Base-by-base conservation (phyloP, 2,888 invertebrate species). In the Cylindroiulus punctatus region DNA sequence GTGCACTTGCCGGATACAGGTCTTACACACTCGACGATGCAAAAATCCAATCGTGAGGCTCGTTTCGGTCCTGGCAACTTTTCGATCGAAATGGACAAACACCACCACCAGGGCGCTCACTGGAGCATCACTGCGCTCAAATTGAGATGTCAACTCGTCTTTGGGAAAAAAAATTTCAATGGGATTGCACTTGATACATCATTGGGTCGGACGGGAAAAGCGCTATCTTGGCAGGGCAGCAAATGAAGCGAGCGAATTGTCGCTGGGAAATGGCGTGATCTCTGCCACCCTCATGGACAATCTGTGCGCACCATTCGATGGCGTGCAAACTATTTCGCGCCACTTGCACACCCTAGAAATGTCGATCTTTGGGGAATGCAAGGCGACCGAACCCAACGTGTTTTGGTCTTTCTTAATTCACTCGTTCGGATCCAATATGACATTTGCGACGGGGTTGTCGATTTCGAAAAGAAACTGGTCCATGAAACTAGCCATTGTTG, bases 81-180 rank as follows among this genome's bases (percentile, higher is more conserved):
- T 65, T 52, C 52, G 65, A 65, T 65, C 65, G 12, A 26, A 65
- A 65, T 19, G 65, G 65, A 65, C 65, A 22, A 65, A 65, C 65
- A 26, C 65, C 36, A 7, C 36, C 36, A 76, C 30, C 36, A 36
- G 36, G 81, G 36, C 81, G 81, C 30, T 12, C 81, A 81, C 36
- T 82, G 82, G 82, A 82, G 82, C 84, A 84, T 47, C 84, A 84
- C 52, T 47, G 4, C 26, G 42, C 84, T 44, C 47, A 84, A 84
- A 84, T 84, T 42, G 84, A 84, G 84, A 84, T 84, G 84, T 84
- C 84, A 84, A 84, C 44, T 47, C 84, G 44, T 84, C 84, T 84
- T 30, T 84, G 30, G 84, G 44, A 44, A 26, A 44, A 84, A 82
- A 82, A 65, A 65, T 65, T 65, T 65, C 65, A 65, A 26, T 19